Percentiles rank a stretch among this genome's conserved stretches.
Conservation (phyloP, 2,113 vertebrate species). For the Plotosus lineatus region DNA sequence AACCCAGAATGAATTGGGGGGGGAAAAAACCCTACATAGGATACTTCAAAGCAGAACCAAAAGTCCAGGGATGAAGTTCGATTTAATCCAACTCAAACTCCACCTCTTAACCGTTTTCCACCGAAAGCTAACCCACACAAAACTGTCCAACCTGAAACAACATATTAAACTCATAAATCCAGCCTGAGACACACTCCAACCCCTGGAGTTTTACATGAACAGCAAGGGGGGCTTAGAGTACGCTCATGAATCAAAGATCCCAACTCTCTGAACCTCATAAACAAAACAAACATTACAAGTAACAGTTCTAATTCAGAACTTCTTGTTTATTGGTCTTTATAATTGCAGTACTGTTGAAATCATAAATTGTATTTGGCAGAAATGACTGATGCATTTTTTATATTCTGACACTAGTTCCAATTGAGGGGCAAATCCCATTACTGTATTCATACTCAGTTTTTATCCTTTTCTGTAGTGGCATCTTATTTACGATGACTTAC, state of each 20-base stretch:
- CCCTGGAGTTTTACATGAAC: not conserved
- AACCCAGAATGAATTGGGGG: too few species aligned
- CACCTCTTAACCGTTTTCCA: not conserved
- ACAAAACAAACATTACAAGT: not conserved
- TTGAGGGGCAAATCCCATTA: not conserved
- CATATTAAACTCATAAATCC: not conserved
- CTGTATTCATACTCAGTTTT: not conserved
- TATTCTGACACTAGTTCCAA: not conserved
- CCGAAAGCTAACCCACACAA: not conserved
- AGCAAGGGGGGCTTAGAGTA: not conserved
- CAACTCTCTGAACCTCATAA: not conserved
- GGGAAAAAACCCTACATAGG: not conserved
- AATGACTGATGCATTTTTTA: not conserved
- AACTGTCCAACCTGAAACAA: not conserved
- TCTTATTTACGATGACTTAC: not conserved
- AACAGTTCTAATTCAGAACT: not conserved
- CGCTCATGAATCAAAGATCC: not conserved
- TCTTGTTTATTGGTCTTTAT: not conserved
- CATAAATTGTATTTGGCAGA: too few species aligned
- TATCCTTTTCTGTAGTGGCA: not conserved
- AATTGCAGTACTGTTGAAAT: not conserved
- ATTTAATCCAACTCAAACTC: not conserved
- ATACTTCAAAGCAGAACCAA: not conserved
- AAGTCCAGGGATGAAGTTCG: not conserved
- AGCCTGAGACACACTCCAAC: not conserved